A percentile compares a stretch with the other conserved stretches of the same genome.
phyloP scores from a whole-genome alignment of 2,797 vertebrate species.

The Oreochromis grahami region DNA sequence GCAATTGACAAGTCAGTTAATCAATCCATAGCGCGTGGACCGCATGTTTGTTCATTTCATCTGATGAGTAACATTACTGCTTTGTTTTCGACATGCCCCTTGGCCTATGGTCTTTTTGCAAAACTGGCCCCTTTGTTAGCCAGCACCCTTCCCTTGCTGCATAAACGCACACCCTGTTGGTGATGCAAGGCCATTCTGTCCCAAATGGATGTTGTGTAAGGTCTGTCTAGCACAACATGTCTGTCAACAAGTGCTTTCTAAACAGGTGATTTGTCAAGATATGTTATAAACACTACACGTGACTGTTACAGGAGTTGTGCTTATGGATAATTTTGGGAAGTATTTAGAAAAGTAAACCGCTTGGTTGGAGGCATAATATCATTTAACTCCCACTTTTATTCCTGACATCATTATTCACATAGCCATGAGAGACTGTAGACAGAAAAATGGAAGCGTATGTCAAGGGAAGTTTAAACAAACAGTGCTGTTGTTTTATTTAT shows the following conservation, averaged over 20 bases:
- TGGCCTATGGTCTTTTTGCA: background rate
- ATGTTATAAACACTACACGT: background rate
- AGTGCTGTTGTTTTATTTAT: background rate
- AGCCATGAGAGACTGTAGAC: background rate
- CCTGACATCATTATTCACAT: background rate
- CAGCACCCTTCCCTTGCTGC: background rate
- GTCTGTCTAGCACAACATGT: background rate
- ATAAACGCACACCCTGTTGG: background rate
- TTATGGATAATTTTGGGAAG: background rate
- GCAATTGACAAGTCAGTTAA: background rate
- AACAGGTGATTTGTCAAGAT: background rate
- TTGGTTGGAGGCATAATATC: background rate
- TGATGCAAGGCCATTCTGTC: background rate
- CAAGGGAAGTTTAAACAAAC: slow-evolving; percentile 1
- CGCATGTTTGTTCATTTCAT: background rate
- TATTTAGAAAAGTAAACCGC: background rate
- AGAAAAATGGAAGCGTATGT: background rate
- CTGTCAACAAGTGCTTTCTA: background rate
- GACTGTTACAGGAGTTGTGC: background rate
- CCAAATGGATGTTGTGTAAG: background rate
- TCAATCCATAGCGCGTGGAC: background rate
- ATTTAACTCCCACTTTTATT: background rate
- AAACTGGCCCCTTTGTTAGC: background rate
- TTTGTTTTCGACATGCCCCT: background rate
- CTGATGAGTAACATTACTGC: background rate